Evolutionary conservation across 2,888 invertebrate genomes (phyloP).

Genomic region (Emesis furor): DNA sequence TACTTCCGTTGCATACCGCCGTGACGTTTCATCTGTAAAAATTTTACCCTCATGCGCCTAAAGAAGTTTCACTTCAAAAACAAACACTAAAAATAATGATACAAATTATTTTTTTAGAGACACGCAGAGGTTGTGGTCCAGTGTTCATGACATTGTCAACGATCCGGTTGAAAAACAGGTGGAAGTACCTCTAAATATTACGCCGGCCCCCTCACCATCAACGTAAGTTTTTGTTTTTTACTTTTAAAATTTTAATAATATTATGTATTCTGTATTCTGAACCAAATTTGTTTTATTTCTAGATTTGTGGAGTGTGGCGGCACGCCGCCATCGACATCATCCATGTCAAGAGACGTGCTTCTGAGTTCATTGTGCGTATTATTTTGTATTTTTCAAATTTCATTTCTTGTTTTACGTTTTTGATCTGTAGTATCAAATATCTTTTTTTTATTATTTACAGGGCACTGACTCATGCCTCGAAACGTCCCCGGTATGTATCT

Average conservation of each 20-base stretch:
- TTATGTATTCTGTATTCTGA: conserved; percentile 1
- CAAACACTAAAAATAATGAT: background rate
- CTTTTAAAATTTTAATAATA: background rate
- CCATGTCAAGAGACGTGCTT: background rate
- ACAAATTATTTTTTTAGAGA: conserved; percentile 1
- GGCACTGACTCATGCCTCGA: background rate
- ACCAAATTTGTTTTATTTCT: background rate
- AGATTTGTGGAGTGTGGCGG: background rate
- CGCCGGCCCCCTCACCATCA: background rate
- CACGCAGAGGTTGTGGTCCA: background rate
- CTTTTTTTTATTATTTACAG: conserved; percentile 1
- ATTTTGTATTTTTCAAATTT: background rate
- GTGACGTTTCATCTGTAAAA: too few relatives aligned
- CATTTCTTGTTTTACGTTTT: conserved; percentile 1
- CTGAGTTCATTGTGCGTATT: conserved; percentile 1
- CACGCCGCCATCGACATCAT: background rate
- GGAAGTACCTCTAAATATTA: background rate
- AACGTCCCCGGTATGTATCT: background rate
- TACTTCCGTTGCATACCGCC: too few relatives aligned
- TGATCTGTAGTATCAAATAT: conserved; percentile 1
- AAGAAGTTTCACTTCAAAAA: too few relatives aligned
- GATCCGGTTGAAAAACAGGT: background rate
- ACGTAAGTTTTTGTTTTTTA: conserved; percentile 1
- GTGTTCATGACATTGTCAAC: background rate
- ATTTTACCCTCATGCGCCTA: too few relatives aligned